Percentiles rank a stretch among this genome's conserved stretches.
Evolutionary conservation across 2,888 invertebrate species (phyloP).

Genomic region (Choristoneura rosaceana): DNA sequence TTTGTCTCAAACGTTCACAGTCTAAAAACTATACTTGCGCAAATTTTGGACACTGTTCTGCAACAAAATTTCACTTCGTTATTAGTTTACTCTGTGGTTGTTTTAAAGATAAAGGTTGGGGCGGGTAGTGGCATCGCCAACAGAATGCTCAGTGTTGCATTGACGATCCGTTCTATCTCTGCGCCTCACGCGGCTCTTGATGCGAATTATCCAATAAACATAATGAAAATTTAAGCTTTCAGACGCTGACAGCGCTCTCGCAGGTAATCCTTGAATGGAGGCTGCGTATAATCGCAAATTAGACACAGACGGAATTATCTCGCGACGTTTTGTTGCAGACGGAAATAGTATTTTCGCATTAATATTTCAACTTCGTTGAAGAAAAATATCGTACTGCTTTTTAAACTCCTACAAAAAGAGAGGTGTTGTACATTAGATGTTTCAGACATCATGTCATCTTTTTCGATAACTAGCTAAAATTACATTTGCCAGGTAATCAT

Average conservation of each 20-base stretch:
- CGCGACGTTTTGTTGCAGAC: slow-evolving; percentile 3
- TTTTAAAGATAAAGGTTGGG: slow-evolving; percentile 46
- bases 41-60: slow-evolving; percentile 3
- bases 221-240: slow-evolving; percentile 85
- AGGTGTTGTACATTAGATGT: too few relatives aligned
- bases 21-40: background rate
- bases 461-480: too few relatives aligned
- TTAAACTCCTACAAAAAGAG: too few relatives aligned
- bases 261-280: slow-evolving; percentile 76
- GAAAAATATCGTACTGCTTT: background rate
- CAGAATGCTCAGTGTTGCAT: slow-evolving; percentile 81
- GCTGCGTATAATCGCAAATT: slow-evolving; percentile 66
- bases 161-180: slow-evolving; percentile 80
- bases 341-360: background rate
- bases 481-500: too few relatives aligned
- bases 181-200: slow-evolving; percentile 72
- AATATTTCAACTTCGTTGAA: background rate
- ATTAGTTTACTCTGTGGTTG: slow-evolving; percentile 46
- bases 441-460: too few relatives aligned
- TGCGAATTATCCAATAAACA: slow-evolving; percentile 84
- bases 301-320: slow-evolving; percentile 53
- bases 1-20: slow-evolving; percentile 13
- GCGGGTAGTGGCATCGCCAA: slow-evolving; percentile 61
- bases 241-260: slow-evolving; percentile 75
- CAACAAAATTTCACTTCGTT: slow-evolving; percentile 19